Percentiles rank a stretch among this genome's conserved stretches.
Conservation (phyloP, 2,888 invertebrate species). For the Apeira syringaria region DNA sequence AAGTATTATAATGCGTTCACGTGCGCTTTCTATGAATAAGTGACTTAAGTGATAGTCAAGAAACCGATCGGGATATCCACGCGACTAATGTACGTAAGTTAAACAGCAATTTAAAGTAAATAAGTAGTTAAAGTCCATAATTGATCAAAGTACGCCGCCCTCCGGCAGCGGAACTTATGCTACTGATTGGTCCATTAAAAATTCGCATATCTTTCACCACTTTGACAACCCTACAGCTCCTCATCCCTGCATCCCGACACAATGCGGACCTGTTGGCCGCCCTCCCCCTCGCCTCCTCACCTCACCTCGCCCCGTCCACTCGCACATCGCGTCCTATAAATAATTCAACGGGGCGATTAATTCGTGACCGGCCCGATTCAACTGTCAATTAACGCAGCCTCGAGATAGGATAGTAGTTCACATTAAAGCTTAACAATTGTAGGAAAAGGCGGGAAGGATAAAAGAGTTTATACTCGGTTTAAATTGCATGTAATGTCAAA, state of each 20-base stretch:
- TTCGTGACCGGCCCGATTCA: conserved; percentile 75
- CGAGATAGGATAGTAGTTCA: conserved; percentile 29
- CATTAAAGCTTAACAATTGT: conserved; percentile 14
- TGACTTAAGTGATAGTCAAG: too few relatives aligned
- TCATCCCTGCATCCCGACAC: conserved; percentile 73
- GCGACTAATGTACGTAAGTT: too few relatives aligned
- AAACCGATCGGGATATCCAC: too few relatives aligned
- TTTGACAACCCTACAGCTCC: conserved; percentile 49
- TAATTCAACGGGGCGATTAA: conserved; percentile 78
- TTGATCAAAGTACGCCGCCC: too few relatives aligned
- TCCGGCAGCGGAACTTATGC: too few relatives aligned
- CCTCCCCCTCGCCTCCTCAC: conserved; percentile 24
- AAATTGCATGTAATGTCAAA: neutral
- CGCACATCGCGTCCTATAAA: conserved; percentile 68
- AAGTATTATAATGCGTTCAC: too few relatives aligned
- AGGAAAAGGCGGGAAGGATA: neutral
- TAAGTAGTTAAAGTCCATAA: too few relatives aligned
- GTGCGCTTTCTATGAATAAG: too few relatives aligned
- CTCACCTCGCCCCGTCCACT: conserved; percentile 38
- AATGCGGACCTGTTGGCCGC: conserved; percentile 72
- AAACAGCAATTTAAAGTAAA: too few relatives aligned
- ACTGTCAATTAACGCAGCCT: conserved; percentile 73
- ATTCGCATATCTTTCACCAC: conserved; percentile 1
- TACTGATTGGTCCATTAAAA: too few relatives aligned
- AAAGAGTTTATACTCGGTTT: neutral